Evolutionary conservation across 2,888 invertebrate genomes (phyloP), one percentile per base, ranked within the genome.

Genomic region (Synergus japonicus): DNA sequence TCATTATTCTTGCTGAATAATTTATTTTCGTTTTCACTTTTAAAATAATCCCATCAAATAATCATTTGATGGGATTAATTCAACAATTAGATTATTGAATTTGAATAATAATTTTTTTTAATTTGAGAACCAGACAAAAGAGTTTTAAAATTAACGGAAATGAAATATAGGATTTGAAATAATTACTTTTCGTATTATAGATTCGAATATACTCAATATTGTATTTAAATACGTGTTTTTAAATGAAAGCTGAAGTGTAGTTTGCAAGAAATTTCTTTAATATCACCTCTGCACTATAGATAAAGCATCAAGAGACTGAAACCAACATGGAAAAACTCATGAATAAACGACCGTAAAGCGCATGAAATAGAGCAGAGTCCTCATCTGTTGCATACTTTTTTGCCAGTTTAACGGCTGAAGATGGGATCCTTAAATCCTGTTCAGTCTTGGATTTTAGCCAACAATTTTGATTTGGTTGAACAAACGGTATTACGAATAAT

Each of bases 401-500:
- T 73, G 76, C 79, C 76, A 79, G 54, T 78, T 78, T 77, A 49
- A 54, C 76, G 60, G 79, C 79, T 49, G 81, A 78, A 85, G 85
- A 87, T 85, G 84, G 83, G 82, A 86, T 85, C 86, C 86, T 87
- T 87, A 87, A 86, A 85, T 82, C 85, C 80, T 73, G 49, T 77
- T 76, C 82, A 78, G 81, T 82, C 86, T 88, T 89, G 89, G 90
- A 89, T 86, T 37, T n/a, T 15, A 29, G 73, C 73, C 73, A 73
- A 54, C n/a, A 54, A 54, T 15, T 73, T 73, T 73, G 73, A 73
- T 54, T 54, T 54, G n/a, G 85, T 85, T 85, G 82, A 89, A 88
- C 89, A 89, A 81, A 86, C 85, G 84, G 85, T 82, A 86, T 82
- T 81, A 81, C 80, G 78, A 79, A 78, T 83, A 83, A 79, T 76